These are phyloP conservation scores for Hetaerina americana DNA, from an alignment of 1,140 invertebrate species.

Conservation along the genomic window DNA sequence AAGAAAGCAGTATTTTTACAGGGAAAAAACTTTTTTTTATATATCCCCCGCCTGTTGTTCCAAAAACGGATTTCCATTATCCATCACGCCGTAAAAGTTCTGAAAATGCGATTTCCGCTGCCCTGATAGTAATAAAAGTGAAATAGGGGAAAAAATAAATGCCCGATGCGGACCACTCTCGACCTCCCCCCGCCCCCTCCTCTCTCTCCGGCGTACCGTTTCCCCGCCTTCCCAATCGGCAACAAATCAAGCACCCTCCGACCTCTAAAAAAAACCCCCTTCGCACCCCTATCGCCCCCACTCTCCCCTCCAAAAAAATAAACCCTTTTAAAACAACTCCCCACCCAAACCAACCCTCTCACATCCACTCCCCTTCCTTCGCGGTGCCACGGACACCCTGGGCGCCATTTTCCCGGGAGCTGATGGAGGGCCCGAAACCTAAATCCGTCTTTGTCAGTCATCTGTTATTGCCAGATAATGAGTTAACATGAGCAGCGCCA, in stretches of 20 bases:
- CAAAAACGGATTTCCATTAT: neutral
- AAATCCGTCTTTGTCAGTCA: constrained; percentile 15
- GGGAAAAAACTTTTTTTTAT: no score
- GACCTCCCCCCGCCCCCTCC: no score
- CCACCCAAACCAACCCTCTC: no score
- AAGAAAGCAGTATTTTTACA: no score
- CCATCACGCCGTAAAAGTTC: neutral
- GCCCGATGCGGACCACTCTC: no score
- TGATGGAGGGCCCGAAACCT: neutral
- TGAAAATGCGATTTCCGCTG: neutral
- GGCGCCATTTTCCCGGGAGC: no score
- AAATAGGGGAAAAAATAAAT: neutral
- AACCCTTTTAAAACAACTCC: no score
- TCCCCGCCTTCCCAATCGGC: neutral
- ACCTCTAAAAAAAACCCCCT: no score
- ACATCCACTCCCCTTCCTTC: neutral
- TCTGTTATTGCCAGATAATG: constrained; percentile 15
- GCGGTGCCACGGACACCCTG: neutral
- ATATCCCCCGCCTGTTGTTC: neutral
- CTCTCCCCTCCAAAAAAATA: no score
- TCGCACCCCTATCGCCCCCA: no score
- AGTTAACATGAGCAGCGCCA: constrained; percentile 14
- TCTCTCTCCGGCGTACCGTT: no score
- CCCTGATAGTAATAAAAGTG: neutral
- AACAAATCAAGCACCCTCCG: no score